Conservation (phyloP, 2,797 vertebrate genomes). For the Megalops cyprinoides region DNA sequence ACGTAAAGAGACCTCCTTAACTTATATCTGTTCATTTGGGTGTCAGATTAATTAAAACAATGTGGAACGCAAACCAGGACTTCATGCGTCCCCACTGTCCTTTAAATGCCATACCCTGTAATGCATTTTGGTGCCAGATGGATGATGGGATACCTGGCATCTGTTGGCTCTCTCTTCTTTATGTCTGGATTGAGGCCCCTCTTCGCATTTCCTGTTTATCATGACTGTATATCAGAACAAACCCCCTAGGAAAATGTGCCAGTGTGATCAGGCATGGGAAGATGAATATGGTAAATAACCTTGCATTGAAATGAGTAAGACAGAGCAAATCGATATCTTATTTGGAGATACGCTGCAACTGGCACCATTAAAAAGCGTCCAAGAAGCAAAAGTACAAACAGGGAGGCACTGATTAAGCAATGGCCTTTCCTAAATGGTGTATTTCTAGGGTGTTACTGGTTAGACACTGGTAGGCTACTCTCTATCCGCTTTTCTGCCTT, state of each 20-base stretch:
- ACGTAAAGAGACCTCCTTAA: too few relatives aligned
- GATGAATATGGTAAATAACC: neutral
- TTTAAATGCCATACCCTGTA: neutral
- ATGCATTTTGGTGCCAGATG: neutral
- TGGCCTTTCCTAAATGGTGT: neutral
- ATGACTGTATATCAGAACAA: neutral
- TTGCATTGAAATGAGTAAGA: constrained; percentile 1
- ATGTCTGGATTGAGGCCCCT: neutral
- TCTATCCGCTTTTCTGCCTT: neutral
- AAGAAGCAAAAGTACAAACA: neutral
- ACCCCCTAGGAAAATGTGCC: neutral
- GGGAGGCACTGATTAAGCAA: too few relatives aligned
- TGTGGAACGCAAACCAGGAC: neutral
- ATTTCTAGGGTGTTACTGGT: neutral
- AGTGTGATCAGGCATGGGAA: neutral
- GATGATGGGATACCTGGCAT: neutral
- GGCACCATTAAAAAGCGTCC: neutral
- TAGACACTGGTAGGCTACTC: too few relatives aligned
- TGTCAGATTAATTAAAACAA: too few relatives aligned
- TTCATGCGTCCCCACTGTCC: neutral
- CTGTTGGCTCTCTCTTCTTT: neutral
- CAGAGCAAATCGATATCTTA: neutral
- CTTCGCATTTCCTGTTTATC: neutral
- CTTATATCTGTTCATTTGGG: too few relatives aligned
- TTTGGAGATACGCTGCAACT: neutral